These are phyloP conservation scores for Pomatostomus ruficeps DNA, from an alignment of 2,113 vertebrate genomes.

Conservation along the genomic window DNA sequence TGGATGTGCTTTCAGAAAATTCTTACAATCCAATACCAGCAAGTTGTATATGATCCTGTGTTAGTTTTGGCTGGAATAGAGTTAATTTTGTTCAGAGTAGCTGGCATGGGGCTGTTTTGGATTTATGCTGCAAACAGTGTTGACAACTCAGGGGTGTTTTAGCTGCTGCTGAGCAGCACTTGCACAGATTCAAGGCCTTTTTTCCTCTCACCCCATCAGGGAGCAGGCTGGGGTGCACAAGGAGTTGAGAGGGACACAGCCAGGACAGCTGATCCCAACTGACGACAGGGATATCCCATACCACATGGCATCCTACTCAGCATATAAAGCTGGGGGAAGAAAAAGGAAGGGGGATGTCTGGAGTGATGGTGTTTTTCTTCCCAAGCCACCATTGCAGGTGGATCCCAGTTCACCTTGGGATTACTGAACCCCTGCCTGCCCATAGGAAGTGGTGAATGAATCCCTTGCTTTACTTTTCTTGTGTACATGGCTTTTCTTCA, in stretches of 20 bases:
- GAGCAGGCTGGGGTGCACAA: neutral
- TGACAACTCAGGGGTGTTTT: neutral
- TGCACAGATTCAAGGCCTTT: neutral
- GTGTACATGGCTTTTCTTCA: neutral
- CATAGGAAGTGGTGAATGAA: neutral
- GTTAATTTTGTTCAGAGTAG: neutral
- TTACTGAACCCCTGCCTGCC: neutral
- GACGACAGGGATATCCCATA: neutral
- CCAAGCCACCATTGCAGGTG: neutral
- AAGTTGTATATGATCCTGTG: neutral
- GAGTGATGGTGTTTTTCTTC: neutral
- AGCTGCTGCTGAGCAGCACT: fast-evolving
- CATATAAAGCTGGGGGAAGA: neutral
- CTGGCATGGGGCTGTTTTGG: neutral
- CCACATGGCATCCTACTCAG: neutral
- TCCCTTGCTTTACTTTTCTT: neutral
- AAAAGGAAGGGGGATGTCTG: neutral
- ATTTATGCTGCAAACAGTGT: neutral
- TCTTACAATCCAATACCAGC: neutral
- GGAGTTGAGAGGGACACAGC: neutral
- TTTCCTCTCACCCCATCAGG: neutral
- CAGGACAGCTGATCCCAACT: neutral
- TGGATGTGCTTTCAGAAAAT: neutral
- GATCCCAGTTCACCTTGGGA: neutral
- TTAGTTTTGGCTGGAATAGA: neutral